Evolutionary conservation across 2,888 invertebrate species (phyloP), one percentile per base, ranked within the genome.

Genomic region (Sphecodes monilicornis): DNA sequence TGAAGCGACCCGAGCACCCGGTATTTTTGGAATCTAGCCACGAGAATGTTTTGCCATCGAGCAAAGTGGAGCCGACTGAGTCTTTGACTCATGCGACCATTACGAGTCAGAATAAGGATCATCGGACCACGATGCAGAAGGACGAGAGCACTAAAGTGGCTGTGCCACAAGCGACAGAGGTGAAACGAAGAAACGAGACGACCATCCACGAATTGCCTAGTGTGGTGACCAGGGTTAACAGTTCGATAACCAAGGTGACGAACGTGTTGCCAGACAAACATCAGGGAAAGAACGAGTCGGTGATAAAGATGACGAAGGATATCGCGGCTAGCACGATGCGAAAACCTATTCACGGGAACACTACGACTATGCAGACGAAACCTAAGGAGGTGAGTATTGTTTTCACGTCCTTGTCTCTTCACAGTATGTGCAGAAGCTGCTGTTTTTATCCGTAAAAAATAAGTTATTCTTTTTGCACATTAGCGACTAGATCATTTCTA

Each of bases 11-110:
- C 0, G 92, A 93, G 36, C 85, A 90, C 72, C 88, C 93, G 4
- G 87, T 93, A 26, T 87, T 92, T 64, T 83, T 94, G 29, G 94
- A 94, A 73, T 92, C 94, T 1, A 94, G 94, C 80, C 87, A 90
- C 11, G 92, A 93, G 2, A 86, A 90, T 57, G 75, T 91, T 3
- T 16, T 76, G 39, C 90, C 92, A 16, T 88, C 92, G 4, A 86
- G 85, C 11, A 88, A 78, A 70, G 83, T 93, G 32, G 92, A 93
- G 69, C 91, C 93, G 0, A 95, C 94, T 0, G 93, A 94, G 77
- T 88, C 91, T 32, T 83, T 94, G 78, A 90, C 78, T 26, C 81
- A 79, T 39, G 76, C 82, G 57, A 54, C 69, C 18, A 78, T 64
- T 41, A 86, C 85, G 18, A 80, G 69, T 66, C 80, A 84, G 60